A percentile compares a stretch with the other conserved stretches of the same genome.
phyloP scores from a whole-genome alignment of 1,140 invertebrate genomes.

The Hylaeus anthracinus region DNA sequence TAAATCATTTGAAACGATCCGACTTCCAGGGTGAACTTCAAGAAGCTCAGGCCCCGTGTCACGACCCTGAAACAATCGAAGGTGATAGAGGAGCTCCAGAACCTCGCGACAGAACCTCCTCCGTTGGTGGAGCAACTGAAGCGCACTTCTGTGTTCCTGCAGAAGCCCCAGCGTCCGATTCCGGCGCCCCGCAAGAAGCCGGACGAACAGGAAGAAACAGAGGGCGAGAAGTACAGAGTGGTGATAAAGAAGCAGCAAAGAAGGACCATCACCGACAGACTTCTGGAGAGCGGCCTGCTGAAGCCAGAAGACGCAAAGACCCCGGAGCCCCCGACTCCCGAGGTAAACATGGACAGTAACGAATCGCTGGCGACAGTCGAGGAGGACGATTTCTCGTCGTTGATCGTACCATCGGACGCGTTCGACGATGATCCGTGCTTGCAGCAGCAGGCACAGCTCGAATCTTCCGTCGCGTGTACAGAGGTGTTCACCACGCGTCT shows the following conservation, averaged over 20 bases:
- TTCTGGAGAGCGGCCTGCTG: conserved; percentile 73
- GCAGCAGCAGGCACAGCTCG: background rate
- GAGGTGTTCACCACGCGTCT: background rate
- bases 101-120: conserved; percentile 78
- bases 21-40: conserved; percentile 84
- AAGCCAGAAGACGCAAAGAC: conserved; percentile 65
- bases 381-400: conserved; percentile 20
- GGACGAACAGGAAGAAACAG: conserved; percentile 59
- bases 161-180: conserved; percentile 85
- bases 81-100: conserved; percentile 85
- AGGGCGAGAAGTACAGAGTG: conserved; percentile 76
- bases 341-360: conserved; percentile 70
- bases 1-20: too few relatives aligned
- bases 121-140: conserved; percentile 81
- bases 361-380: conserved; percentile 37
- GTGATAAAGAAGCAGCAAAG: conserved; percentile 81
- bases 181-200: conserved; percentile 80
- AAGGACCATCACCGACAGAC: conserved; percentile 73
- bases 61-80: conserved; percentile 86
- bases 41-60: conserved; percentile 84
- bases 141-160: conserved; percentile 87
- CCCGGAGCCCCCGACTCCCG: conserved; percentile 61
- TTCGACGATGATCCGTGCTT: background rate
- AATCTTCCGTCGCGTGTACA: conserved; percentile 12
- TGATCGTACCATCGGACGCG: too few relatives aligned